These are phyloP conservation scores for Ectemnius continuus DNA, from an alignment of 2,888 invertebrate species.

Conservation along the genomic window DNA sequence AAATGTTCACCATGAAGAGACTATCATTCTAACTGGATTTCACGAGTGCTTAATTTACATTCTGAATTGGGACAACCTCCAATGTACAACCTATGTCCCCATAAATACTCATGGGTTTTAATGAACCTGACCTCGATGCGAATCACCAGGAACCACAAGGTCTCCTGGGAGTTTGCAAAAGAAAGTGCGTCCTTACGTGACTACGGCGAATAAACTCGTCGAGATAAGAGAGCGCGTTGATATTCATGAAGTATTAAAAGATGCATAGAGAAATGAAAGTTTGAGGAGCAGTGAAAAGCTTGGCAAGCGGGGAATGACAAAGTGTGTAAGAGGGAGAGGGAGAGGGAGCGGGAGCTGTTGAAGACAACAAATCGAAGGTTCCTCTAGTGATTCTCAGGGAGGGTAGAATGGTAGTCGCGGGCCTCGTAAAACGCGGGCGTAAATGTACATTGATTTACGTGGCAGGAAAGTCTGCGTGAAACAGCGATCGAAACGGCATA, in stretches of 20 bases:
- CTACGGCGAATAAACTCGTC: constrained; percentile 16
- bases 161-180: neutral
- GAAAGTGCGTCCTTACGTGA: constrained; percentile 21
- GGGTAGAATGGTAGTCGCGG: constrained; percentile 3
- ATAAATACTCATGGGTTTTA: too few species aligned
- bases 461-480: constrained; percentile 19
- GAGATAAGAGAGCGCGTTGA: constrained; percentile 19
- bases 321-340: constrained; percentile 18
- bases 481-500: constrained; percentile 16
- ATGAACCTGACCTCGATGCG: too few species aligned
- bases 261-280: constrained; percentile 54
- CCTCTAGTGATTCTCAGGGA: neutral
- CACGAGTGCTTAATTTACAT: too few species aligned
- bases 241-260: constrained; percentile 31
- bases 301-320: neutral
- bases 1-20: constrained; percentile 1
- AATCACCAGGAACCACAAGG: neutral
- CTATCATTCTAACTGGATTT: neutral
- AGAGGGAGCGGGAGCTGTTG: neutral
- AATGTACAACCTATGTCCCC: too few species aligned
- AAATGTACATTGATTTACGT: constrained; percentile 40
- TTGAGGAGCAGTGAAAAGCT: constrained; percentile 35
- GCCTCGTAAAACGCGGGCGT: constrained; percentile 28
- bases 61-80: too few species aligned
- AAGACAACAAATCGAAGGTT: constrained; percentile 7